Conservation (phyloP, 1,140 invertebrate genomes). For the Lethocerus indicus region DNA sequence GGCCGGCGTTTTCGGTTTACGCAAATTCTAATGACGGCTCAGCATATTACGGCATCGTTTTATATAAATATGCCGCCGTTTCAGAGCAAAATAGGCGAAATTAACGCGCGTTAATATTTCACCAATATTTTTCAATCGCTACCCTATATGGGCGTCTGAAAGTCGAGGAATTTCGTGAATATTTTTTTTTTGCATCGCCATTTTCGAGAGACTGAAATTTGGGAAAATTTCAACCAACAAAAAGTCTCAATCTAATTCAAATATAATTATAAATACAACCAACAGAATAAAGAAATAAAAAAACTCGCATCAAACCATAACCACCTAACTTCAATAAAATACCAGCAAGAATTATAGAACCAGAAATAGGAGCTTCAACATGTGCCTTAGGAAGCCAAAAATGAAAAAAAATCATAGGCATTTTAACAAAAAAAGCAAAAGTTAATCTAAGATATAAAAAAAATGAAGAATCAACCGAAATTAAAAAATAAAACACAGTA, state of each 20-base stretch:
- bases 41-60: too few species aligned
- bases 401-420: conserved; percentile 49
- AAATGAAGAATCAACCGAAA: conserved; percentile 26
- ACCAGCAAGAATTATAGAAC: conserved; percentile 51
- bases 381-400: conserved; percentile 53
- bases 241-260: conserved; percentile 28
- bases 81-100: too few species aligned
- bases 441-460: conserved; percentile 33
- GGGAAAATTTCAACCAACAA: too few species aligned
- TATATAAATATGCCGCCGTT: too few species aligned
- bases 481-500: conserved; percentile 28
- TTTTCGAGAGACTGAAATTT: too few species aligned
- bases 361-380: conserved; percentile 49
- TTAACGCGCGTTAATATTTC: too few species aligned
- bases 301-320: conserved; percentile 38
- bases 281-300: conserved; percentile 27
- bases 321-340: conserved; percentile 48
- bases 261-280: conserved; percentile 25
- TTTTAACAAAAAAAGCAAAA: conserved; percentile 45
- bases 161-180: too few species aligned
- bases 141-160: too few species aligned
- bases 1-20: too few species aligned
- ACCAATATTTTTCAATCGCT: too few species aligned
- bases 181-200: too few species aligned
- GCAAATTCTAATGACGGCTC: too few species aligned